Conservation (phyloP, 2,797 vertebrate genomes). For the Borostomias antarcticus region DNA sequence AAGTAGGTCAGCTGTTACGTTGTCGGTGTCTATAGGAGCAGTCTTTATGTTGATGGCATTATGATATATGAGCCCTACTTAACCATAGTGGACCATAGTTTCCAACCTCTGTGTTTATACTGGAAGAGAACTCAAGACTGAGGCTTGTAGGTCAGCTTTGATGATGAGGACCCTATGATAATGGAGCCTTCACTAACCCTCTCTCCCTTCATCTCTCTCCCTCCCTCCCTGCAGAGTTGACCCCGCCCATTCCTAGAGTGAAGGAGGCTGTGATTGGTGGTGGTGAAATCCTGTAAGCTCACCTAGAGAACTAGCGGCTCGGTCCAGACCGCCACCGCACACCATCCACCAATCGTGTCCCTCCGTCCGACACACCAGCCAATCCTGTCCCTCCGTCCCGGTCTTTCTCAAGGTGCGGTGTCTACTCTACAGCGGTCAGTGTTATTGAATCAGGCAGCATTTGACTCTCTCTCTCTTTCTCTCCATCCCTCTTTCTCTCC, state of each 20-base stretch:
- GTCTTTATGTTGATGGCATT: not conserved
- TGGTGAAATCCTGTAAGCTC: not conserved
- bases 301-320: not conserved
- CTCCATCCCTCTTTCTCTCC: constrained; percentile 25
- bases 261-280: not conserved
- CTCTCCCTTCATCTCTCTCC: not conserved
- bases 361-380: too few species aligned
- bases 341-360: too few species aligned
- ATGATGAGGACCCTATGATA: not conserved
- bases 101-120: not conserved
- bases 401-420: not conserved
- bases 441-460: not conserved
- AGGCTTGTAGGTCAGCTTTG: not conserved
- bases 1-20: too few species aligned
- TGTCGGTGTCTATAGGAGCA: not conserved
- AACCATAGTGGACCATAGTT: too few species aligned
- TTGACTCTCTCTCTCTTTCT: constrained; percentile 4
- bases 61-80: not conserved
- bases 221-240: not conserved
- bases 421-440: not conserved
- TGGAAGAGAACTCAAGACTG: not conserved
- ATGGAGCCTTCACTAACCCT: not conserved
- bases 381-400: not conserved
- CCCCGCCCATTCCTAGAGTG: too few species aligned
- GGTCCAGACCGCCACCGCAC: not conserved